Conservation (phyloP, 2,113 vertebrate species). For the Callithrix jacchus region DNA sequence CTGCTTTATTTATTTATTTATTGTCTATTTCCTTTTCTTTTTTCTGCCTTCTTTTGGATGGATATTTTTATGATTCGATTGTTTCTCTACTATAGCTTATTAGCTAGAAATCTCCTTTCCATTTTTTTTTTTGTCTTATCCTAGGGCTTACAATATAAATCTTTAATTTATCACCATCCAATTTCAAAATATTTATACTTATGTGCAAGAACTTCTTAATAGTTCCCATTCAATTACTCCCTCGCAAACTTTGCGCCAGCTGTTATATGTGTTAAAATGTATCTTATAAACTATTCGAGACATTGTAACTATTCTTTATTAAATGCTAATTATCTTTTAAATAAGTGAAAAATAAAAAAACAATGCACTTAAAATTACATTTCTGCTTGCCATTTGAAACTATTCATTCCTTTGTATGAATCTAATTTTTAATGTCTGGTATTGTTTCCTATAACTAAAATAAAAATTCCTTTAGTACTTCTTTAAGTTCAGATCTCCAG, state of each 20-base stretch:
- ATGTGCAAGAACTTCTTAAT: background rate
- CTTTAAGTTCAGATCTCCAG: background rate
- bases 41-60: background rate
- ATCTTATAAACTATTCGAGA: background rate
- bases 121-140: background rate
- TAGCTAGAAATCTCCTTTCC: background rate
- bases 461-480: background rate
- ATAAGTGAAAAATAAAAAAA: background rate
- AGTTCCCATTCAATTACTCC: background rate
- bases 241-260: background rate
- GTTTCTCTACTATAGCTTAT: background rate
- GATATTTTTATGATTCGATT: background rate
- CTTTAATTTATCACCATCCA: background rate
- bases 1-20: background rate
- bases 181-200: background rate
- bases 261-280: background rate
- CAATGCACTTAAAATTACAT: background rate
- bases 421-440: background rate
- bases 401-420: background rate
- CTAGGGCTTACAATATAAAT: background rate
- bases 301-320: background rate
- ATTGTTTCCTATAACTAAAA: background rate
- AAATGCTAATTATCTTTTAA: background rate
- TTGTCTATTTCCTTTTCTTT: background rate
- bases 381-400: background rate